Percentiles rank a stretch among this genome's conserved stretches.
Evolutionary conservation across 2,113 vertebrate genomes (phyloP).

Genomic region (Equus quagga): DNA sequence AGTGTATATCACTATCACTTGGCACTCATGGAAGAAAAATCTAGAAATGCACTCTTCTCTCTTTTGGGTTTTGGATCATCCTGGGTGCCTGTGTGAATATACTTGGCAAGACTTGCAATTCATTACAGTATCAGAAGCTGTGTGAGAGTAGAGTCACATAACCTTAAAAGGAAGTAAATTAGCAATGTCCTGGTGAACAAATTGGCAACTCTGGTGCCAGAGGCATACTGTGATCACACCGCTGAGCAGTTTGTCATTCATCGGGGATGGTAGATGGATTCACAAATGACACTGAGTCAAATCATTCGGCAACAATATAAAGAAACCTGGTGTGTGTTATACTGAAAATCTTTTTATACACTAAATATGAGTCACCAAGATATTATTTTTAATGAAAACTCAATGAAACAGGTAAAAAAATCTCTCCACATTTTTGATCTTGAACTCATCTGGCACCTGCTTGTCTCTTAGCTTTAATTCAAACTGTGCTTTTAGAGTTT

Average conservation of each 20-base stretch:
- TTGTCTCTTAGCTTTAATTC: slow-evolving; percentile 48
- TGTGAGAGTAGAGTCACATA: slow-evolving; percentile 62
- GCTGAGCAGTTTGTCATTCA: slow-evolving; percentile 56
- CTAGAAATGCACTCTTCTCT: slow-evolving; percentile 54
- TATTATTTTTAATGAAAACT: slow-evolving; percentile 35
- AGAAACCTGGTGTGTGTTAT: slow-evolving; percentile 40
- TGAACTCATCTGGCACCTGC: neutral
- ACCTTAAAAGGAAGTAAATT: slow-evolving; percentile 63
- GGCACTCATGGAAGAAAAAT: slow-evolving; percentile 7
- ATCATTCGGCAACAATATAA: slow-evolving; percentile 51
- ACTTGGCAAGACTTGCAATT: neutral
- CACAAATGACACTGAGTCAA: neutral
- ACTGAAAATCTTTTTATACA: neutral
- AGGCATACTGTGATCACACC: slow-evolving; percentile 61
- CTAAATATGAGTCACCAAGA: neutral
- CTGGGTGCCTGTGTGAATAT: slow-evolving; percentile 65
- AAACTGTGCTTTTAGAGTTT: neutral
- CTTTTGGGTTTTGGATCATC: slow-evolving; percentile 60
- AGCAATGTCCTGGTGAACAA: slow-evolving; percentile 60
- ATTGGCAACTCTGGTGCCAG: slow-evolving; percentile 36
- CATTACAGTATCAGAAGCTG: slow-evolving; percentile 40
- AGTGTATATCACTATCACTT: neutral
- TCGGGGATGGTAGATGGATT: slow-evolving; percentile 26
- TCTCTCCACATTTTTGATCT: neutral
- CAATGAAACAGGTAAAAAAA: slow-evolving; percentile 22